A percentile compares a stretch with the other conserved stretches of the same genome.
Evolutionary conservation across 2,113 vertebrate genomes (phyloP).

Genomic region (Platysternon megacephalum): DNA sequence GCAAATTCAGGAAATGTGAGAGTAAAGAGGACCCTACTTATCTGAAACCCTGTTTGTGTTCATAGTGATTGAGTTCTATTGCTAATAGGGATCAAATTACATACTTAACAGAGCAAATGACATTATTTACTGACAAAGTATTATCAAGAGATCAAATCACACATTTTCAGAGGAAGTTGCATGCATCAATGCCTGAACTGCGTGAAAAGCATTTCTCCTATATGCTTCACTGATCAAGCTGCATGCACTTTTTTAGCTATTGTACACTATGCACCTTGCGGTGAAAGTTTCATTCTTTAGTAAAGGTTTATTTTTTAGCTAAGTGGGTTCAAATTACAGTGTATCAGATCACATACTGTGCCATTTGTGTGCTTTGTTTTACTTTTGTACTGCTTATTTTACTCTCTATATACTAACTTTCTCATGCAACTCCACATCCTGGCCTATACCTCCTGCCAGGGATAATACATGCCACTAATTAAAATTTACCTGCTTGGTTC

Average conservation of each 20-base stretch:
- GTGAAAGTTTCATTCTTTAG: neutral
- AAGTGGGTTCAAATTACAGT: neutral
- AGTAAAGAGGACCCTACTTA: neutral
- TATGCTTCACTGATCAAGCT: rapidly evolving
- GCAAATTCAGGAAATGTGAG: rapidly evolving
- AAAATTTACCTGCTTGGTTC: neutral
- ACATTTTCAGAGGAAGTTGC: neutral
- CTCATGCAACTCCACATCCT: neutral
- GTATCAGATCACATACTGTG: rapidly evolving
- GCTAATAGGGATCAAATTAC: neutral
- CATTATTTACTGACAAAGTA: neutral
- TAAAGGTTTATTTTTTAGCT: neutral
- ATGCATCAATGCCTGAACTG: neutral
- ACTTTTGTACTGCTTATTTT: neutral
- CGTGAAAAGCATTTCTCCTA: neutral
- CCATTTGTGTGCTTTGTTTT: neutral
- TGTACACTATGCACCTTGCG: neutral
- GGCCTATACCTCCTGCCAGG: neutral
- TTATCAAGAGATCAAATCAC: neutral
- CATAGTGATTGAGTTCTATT: neutral
- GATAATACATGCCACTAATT: neutral
- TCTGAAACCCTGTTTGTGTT: neutral
- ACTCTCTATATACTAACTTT: neutral
- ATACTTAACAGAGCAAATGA: neutral
- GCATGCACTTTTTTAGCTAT: rapidly evolving